Base-by-base conservation (phyloP, 2,888 invertebrate species). In the Anthophora plumipes region DNA sequence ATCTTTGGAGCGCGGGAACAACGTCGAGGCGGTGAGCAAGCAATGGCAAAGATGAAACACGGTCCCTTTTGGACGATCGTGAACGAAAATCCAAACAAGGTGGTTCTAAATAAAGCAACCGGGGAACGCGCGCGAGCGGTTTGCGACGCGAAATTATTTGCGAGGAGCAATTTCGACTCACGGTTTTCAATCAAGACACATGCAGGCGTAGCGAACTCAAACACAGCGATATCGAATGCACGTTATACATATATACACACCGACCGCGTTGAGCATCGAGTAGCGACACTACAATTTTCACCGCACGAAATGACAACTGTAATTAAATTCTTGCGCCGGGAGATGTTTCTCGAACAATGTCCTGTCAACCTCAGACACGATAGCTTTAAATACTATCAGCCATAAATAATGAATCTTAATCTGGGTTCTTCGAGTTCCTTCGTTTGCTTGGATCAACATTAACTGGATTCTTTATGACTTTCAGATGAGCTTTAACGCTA, bases 31-130 rank as follows among this genome's bases (percentile, higher is more conserved):
- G 31, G 12, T 37, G 6, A 14, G 20, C 17, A 7, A 5, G 57
- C 11, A n/a, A 12, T 8, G 6, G 17, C 14, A 11, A 77, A 77
- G 70, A 60, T 77, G 71, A 77, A 54, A 71, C 52, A 11, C 8
- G 46, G n/a, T n/a, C 20, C 52, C 31, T 59, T 71, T 63, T 39
- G 55, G 50, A 39, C 50, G 78, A 59, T 43, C 37, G 75, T 63
- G 64, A 71, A 68, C 57, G 78, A 78, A 77, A 64, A 73, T 74
- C 37, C 64, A 74, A 80, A 63, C 72, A 73, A 48, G 57, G 22
- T 52, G 64, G 60, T 59, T 59, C 52, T 50, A 66, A 79, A 80
- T 80, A 68, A 67, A 74, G 80, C 74, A 31, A 25, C 25, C 14
- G 4, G 43, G 66, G 54, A 66, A 60, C 71, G 22, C 14, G 22